phyloP scores from a whole-genome alignment of 2,113 vertebrate species.

The Caretta caretta region DNA sequence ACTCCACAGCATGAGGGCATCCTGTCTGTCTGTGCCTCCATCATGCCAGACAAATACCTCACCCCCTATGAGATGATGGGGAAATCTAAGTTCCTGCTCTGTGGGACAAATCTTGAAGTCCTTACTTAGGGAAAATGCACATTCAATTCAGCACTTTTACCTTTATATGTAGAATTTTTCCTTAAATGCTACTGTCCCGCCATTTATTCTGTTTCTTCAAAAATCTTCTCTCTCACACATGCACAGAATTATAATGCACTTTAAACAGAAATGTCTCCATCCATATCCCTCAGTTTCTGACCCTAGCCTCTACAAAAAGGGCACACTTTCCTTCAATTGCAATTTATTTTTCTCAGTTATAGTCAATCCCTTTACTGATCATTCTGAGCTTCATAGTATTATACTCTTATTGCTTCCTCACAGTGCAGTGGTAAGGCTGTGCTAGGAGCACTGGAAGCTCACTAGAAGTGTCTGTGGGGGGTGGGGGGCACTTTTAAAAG shows the following conservation, averaged over 20 bases:
- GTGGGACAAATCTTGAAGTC: neutral
- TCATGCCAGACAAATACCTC: slow-evolving; percentile 53
- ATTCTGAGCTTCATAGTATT: neutral
- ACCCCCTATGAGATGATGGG: slow-evolving; percentile 37
- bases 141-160: neutral
- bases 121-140: slow-evolving; percentile 7
- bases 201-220: neutral
- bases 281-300: neutral
- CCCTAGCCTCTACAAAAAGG: neutral
- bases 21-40: slow-evolving; percentile 47
- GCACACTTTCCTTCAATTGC: neutral
- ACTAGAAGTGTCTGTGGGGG: too few species aligned
- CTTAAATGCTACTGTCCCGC: neutral
- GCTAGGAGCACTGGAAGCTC: too few species aligned
- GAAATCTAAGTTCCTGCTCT: slow-evolving; percentile 34
- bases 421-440: neutral
- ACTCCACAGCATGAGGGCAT: slow-evolving; percentile 41
- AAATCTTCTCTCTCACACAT: neutral
- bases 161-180: neutral
- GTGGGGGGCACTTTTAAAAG: too few species aligned
- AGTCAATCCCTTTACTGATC: neutral
- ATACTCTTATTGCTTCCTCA: neutral
- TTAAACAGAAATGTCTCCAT: neutral
- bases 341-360: neutral
- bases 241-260: neutral